A percentile compares a stretch with the other conserved stretches of the same genome.
Conservation (phyloP, 2,797 vertebrate species). For the Peromyscus melanophrys region DNA sequence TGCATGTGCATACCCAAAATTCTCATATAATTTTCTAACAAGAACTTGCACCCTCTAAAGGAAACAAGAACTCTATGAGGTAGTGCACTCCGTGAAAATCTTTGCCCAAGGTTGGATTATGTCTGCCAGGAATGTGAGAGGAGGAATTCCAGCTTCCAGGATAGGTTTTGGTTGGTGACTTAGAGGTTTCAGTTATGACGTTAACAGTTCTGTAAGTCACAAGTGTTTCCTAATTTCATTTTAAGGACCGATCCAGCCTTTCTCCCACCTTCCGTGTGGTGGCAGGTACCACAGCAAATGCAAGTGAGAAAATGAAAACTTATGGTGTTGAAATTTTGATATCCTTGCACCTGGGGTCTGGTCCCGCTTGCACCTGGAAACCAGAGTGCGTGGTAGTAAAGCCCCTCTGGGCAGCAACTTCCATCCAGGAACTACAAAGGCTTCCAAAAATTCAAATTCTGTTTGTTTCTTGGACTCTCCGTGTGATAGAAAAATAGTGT, state of each 20-base stretch:
- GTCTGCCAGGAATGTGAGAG: background rate
- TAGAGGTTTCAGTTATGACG: slow-evolving; percentile 39
- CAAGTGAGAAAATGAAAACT: slow-evolving; percentile 47
- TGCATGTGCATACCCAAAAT: background rate
- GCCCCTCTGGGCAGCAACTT: background rate
- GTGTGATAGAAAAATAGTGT: background rate
- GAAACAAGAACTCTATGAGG: background rate
- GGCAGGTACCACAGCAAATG: background rate
- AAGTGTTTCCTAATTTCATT: slow-evolving; percentile 26
- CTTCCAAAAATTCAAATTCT: background rate
- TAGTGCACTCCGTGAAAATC: background rate
- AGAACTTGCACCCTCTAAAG: background rate
- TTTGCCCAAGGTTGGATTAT: background rate
- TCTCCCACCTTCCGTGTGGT: background rate
- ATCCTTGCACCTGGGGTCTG: slow-evolving; percentile 19
- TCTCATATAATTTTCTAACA: background rate
- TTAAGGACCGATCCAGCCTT: background rate
- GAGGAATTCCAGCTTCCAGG: slow-evolving; percentile 3
- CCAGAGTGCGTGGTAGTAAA: background rate
- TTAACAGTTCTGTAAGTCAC: background rate
- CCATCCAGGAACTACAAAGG: background rate
- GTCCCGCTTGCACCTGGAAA: slow-evolving; percentile 31
- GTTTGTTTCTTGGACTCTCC: background rate
- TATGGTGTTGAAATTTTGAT: slow-evolving; percentile 61
- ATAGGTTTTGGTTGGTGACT: background rate